A percentile compares a stretch with the other conserved stretches of the same genome.
Conservation (phyloP, 2,113 vertebrate species). For the Chloebia gouldiae region DNA sequence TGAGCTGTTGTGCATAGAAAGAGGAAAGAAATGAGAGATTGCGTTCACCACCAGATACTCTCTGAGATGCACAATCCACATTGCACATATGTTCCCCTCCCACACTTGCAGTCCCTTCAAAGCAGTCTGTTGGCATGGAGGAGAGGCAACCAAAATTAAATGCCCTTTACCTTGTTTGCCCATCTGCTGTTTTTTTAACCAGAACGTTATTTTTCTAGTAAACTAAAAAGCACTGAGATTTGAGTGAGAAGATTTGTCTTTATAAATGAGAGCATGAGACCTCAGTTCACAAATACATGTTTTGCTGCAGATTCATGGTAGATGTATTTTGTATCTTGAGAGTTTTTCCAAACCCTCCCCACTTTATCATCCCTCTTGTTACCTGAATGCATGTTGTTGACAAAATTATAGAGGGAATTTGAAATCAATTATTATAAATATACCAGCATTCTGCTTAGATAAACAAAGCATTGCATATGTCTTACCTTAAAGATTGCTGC, state of each 20-base stretch:
- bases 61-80: slow-evolving; percentile 46
- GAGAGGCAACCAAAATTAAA: slow-evolving; percentile 38
- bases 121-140: slow-evolving; percentile 21
- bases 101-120: slow-evolving; percentile 28
- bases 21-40: neutral
- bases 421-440: neutral
- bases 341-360: neutral
- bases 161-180: slow-evolving; percentile 50
- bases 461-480: neutral
- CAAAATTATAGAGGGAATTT: neutral
- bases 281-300: neutral
- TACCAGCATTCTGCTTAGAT: neutral
- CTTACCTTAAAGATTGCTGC: neutral
- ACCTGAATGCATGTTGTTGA: neutral
- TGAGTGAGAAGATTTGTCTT: neutral
- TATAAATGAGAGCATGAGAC: neutral
- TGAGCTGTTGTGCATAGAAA: neutral
- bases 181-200: slow-evolving; percentile 28
- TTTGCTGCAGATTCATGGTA: neutral
- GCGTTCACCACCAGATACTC: neutral
- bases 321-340: neutral
- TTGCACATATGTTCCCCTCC: slow-evolving; percentile 58
- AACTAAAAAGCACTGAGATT: neutral
- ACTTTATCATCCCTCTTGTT: neutral
- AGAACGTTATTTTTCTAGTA: neutral